phyloP scores from a whole-genome alignment of 2,113 vertebrate genomes.

The Eleginops maclovinus region DNA sequence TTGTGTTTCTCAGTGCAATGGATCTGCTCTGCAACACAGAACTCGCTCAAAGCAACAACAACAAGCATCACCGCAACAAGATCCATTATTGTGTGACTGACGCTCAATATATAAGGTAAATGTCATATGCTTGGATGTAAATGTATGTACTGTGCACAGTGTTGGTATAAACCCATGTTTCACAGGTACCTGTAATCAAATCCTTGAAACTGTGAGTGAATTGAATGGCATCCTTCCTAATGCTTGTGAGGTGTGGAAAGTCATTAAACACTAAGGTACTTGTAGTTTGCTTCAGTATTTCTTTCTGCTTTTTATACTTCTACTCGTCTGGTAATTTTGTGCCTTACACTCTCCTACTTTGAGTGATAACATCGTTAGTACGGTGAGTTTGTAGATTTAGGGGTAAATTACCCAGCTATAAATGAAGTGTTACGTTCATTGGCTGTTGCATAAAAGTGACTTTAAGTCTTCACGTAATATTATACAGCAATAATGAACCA shows the following conservation, averaged over 20 bases:
- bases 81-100: no score
- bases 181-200: no score
- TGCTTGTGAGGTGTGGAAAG: no score
- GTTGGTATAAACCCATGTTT: background rate
- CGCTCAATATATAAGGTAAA: no score
- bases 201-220: background rate
- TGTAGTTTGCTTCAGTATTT: no score
- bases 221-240: background rate
- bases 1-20: conserved; percentile 85
- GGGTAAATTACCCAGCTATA: background rate
- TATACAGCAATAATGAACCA: no score
- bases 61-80: no score
- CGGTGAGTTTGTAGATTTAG: background rate
- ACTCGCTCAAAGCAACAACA: conserved; percentile 51
- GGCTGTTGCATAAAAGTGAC: no score
- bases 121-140: no score
- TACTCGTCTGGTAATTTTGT: background rate
- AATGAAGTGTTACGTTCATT: background rate
- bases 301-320: no score
- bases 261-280: no score
- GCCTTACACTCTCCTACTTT: background rate
- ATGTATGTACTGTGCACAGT: background rate
- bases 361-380: background rate
- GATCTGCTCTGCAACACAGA: conserved; percentile 88
- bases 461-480: no score